phyloP scores from a whole-genome alignment of 2,113 vertebrate species.

The Capricornis sumatraensis region DNA sequence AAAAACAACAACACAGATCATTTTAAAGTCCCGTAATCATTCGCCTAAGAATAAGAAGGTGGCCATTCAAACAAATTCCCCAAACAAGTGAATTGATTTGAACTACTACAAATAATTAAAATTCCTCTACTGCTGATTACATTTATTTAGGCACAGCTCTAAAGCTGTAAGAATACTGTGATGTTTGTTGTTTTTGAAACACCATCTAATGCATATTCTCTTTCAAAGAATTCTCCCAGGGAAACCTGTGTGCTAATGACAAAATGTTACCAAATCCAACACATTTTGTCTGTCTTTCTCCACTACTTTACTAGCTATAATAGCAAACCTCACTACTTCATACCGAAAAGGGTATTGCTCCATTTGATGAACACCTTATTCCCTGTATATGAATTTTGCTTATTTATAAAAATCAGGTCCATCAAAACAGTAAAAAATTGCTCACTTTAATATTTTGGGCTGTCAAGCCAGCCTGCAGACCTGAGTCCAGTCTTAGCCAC shows the following conservation, averaged over 20 bases:
- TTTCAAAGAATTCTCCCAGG: neutral
- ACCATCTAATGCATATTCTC: neutral
- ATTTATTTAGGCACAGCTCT: neutral
- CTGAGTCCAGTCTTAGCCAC: neutral
- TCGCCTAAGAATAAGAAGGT: neutral
- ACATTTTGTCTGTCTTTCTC: neutral
- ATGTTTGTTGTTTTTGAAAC: constrained; percentile 17
- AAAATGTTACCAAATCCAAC: neutral
- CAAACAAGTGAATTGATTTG: neutral
- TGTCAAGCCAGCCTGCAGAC: neutral
- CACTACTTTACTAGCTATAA: neutral
- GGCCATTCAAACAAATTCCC: neutral
- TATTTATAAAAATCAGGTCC: constrained; percentile 3
- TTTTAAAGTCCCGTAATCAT: neutral
- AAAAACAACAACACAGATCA: neutral
- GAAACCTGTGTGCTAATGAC: neutral
- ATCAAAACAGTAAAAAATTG: neutral
- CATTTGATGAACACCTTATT: neutral
- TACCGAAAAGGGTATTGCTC: neutral
- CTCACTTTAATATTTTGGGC: neutral
- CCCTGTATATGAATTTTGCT: neutral
- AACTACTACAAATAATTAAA: constrained; percentile 23
- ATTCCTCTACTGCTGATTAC: neutral
- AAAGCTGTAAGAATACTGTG: neutral
- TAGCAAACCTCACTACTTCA: neutral